Conservation (phyloP, 1,140 invertebrate genomes). For the Contarinia nasturtii region DNA sequence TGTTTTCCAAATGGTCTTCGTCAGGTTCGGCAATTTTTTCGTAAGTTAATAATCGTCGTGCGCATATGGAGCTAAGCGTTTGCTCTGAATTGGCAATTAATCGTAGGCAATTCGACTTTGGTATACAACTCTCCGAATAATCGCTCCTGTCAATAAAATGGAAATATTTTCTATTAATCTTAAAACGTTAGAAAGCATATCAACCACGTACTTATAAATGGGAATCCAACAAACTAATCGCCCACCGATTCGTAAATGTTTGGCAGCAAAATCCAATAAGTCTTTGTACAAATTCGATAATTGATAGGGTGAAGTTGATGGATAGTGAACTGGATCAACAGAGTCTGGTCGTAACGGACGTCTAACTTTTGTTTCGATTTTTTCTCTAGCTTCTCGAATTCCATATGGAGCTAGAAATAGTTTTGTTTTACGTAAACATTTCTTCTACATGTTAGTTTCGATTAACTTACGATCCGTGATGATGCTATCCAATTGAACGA, state of each 20-base stretch:
- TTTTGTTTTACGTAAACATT: neutral
- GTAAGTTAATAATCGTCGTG: constrained; percentile 68
- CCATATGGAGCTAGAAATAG: constrained; percentile 74
- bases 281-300: constrained; percentile 65
- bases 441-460: too few species aligned
- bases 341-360: constrained; percentile 24
- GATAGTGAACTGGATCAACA: constrained; percentile 25
- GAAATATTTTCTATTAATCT: constrained; percentile 5
- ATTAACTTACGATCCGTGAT: constrained; percentile 92
- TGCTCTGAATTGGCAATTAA: constrained; percentile 76
- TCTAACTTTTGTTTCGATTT: constrained; percentile 47
- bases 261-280: constrained; percentile 61
- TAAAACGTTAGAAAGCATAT: constrained; percentile 6
- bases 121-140: constrained; percentile 54
- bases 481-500: constrained; percentile 68
- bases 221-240: constrained; percentile 86
- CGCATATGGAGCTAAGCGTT: constrained; percentile 52
- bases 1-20: too few species aligned
- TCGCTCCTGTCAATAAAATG: constrained; percentile 40
- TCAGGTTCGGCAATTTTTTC: constrained; percentile 46
- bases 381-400: constrained; percentile 76
- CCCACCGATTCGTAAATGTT: constrained; percentile 52
- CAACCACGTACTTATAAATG: constrained; percentile 54
- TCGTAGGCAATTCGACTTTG: constrained; percentile 56
- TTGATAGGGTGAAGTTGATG: constrained; percentile 72